Percentiles rank a stretch among this genome's conserved stretches.
Conservation (phyloP, 2,113 vertebrate species). For the Crotalus helleri region DNA sequence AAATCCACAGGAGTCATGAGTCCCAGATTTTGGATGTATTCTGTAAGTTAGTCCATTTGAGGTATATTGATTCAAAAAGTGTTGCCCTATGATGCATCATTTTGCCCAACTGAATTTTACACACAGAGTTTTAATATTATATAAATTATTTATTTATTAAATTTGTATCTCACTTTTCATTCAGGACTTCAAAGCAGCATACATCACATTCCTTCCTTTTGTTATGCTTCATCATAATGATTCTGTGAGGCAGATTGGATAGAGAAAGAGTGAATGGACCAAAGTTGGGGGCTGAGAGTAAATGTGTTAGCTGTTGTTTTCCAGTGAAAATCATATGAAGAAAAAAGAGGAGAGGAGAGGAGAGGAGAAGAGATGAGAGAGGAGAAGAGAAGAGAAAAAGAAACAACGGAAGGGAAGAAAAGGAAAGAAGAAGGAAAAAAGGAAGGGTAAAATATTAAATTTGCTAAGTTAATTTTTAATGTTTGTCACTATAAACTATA, state of each 20-base stretch:
- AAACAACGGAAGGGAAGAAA: too few species aligned
- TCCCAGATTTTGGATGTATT: background rate
- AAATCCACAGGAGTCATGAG: background rate
- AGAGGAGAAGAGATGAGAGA: background rate
- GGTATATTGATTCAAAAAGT: background rate
- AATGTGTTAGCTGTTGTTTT: background rate
- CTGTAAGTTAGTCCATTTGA: background rate
- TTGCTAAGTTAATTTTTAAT: background rate
- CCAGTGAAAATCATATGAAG: background rate
- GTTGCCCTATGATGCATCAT: background rate
- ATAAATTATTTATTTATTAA: background rate
- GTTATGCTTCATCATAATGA: background rate
- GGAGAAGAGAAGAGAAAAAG: too few species aligned
- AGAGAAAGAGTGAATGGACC: background rate
- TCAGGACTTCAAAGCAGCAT: background rate
- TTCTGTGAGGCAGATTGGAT: background rate
- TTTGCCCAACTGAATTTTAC: background rate
- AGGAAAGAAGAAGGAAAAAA: background rate
- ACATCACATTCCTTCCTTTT: background rate
- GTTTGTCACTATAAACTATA: background rate
- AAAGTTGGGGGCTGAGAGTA: background rate
- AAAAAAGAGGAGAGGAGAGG: background rate
- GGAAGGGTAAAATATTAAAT: background rate
- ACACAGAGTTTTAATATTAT: background rate
- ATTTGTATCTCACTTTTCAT: background rate